phyloP scores from a whole-genome alignment of 2,888 invertebrate genomes.

The Melieria crassipennis region DNA sequence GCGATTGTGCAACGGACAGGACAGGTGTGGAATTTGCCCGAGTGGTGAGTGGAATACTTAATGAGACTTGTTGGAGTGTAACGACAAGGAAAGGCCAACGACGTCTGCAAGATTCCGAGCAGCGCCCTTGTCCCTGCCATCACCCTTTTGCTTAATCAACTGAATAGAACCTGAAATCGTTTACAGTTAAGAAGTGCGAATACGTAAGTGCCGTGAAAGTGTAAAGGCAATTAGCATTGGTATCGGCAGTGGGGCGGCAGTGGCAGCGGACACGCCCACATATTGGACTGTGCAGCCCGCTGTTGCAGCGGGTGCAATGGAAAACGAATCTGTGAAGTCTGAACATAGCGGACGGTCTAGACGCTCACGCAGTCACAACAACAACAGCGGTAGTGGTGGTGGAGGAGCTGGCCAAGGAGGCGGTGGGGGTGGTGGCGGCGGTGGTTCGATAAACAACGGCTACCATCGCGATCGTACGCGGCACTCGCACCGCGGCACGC shows the following conservation, averaged over 20 bases:
- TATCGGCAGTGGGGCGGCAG: neutral
- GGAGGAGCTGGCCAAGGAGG: conserved; percentile 54
- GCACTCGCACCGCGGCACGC: conserved; percentile 71
- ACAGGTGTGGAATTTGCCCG: neutral
- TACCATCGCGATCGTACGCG: conserved; percentile 70
- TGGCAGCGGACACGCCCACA: conserved; percentile 19
- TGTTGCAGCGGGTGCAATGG: conserved; percentile 70
- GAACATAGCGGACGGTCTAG: conserved; percentile 87
- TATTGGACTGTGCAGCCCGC: conserved; percentile 2
- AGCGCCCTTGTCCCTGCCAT: neutral
- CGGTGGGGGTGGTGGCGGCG: conserved; percentile 49
- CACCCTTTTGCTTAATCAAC: neutral
- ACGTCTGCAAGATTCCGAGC: conserved; percentile 19
- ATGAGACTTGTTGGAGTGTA: conserved; percentile 25
- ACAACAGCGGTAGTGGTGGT: conserved; percentile 49
- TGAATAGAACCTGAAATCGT: neutral
- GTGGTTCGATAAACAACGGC: conserved; percentile 66
- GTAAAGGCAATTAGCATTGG: neutral
- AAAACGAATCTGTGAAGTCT: conserved; percentile 92
- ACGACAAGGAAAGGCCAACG: conserved; percentile 13
- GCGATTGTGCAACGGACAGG: neutral
- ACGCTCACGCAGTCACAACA: conserved; percentile 72
- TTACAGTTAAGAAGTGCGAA: neutral
- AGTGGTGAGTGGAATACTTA: conserved; percentile 13
- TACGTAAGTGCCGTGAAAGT: neutral